These are phyloP conservation scores for Endotricha flammealis DNA, from an alignment of 2,888 invertebrate species.

Conservation along the genomic window DNA sequence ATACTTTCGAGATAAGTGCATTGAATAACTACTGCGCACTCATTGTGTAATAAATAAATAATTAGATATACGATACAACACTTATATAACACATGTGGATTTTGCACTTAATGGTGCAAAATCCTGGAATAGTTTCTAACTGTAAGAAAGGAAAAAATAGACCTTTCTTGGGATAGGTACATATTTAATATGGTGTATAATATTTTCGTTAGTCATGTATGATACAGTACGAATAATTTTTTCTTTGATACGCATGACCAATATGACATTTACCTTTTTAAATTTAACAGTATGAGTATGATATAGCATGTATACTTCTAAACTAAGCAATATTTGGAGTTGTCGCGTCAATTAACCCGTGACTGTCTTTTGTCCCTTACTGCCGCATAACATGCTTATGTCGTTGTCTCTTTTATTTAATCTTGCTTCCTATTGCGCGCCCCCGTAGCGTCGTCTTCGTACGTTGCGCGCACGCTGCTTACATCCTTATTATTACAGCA, in stretches of 20 bases:
- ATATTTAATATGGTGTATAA: too few species aligned
- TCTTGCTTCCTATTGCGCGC: slow-evolving; percentile 32
- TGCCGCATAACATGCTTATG: slow-evolving; percentile 14
- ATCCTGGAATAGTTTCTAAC: background rate
- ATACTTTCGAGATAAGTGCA: slow-evolving; percentile 12
- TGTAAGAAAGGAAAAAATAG: slow-evolving; percentile 2
- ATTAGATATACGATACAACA: slow-evolving; percentile 4
- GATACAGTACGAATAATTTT: too few species aligned
- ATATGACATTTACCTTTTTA: too few species aligned
- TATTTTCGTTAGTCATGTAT: too few species aligned
- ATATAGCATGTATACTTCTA: too few species aligned
- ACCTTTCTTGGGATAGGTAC: too few species aligned
- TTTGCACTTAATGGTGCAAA: background rate
- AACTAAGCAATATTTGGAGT: background rate
- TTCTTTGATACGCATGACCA: too few species aligned
- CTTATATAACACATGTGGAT: too few species aligned
- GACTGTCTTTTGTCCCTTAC: slow-evolving; percentile 19
- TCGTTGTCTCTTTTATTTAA: slow-evolving; percentile 25
- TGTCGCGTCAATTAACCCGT: slow-evolving; percentile 24
- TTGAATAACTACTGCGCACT: slow-evolving; percentile 2
- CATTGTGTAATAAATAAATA: slow-evolving; percentile 1
- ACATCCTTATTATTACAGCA: slow-evolving; percentile 41
- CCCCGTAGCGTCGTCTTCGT: slow-evolving; percentile 19
- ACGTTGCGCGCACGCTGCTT: slow-evolving; percentile 25
- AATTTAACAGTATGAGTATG: too few species aligned